Evolutionary conservation across 2,113 vertebrate species (phyloP).

Genomic region (Chelonoidis abingdonii): DNA sequence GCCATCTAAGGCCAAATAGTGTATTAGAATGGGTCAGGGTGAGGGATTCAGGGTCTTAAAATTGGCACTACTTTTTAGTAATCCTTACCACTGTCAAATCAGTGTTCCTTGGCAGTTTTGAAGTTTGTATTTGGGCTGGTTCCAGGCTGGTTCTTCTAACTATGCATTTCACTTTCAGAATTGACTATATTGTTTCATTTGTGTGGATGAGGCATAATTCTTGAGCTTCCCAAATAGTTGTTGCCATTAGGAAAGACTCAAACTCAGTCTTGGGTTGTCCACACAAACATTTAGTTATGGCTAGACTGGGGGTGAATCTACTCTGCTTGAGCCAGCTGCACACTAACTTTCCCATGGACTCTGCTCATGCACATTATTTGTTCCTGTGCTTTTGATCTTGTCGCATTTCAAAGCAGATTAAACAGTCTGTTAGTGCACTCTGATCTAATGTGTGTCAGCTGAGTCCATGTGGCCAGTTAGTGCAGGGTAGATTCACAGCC

Average conservation of each 20-base stretch:
- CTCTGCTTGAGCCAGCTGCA: too few relatives aligned
- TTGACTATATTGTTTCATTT: background rate
- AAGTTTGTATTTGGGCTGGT: background rate
- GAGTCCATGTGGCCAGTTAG: too few relatives aligned
- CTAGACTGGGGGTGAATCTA: too few relatives aligned
- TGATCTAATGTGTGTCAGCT: too few relatives aligned
- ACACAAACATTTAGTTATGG: too few relatives aligned
- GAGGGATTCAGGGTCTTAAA: background rate
- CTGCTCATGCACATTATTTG: too few relatives aligned
- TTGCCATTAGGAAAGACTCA: background rate
- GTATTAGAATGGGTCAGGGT: background rate
- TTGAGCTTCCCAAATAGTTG: background rate
- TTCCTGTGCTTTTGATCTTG: too few relatives aligned
- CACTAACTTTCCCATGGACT: too few relatives aligned
- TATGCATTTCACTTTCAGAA: background rate
- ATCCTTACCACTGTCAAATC: background rate
- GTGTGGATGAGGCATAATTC: background rate
- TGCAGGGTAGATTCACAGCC: too few relatives aligned
- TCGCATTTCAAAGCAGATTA: too few relatives aligned
- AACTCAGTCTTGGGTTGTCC: background rate
- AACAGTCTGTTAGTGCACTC: too few relatives aligned
- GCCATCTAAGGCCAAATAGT: background rate
- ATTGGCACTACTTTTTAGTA: background rate
- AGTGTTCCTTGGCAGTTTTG: background rate
- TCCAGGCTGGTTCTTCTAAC: too few relatives aligned